Base-by-base conservation (phyloP, 2,888 invertebrate species). In the Aphrophora alni region DNA sequence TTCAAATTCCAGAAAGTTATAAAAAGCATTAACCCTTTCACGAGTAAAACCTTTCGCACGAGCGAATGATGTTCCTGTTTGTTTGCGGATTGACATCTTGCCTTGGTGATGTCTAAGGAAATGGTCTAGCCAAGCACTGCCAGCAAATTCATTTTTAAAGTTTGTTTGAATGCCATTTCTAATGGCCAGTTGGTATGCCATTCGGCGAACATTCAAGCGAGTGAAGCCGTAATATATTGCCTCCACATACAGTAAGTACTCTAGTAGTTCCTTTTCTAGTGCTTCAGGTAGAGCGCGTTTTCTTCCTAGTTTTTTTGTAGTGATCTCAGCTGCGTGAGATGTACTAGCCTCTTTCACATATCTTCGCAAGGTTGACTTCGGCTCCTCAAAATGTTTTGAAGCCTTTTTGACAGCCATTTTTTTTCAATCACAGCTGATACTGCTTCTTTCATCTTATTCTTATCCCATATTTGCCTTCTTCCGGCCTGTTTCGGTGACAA, bases 1-100 rank as follows among this genome's bases (percentile, higher is more conserved):
- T 26, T 59, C 78, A 70, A 69, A 38, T 26, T 80, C 83, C n/a
- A 81, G 59, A 12, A 82, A 68, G 28, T 81, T 80, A 68, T 80
- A 80, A 76, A 84, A 83, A 17, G 51, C 51, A 75, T 75, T 75
- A 84, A 84, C n/a, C n/a, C n/a, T n/a, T n/a, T n/a, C n/a, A n/a
- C n/a, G n/a, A n/a, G n/a, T n/a, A n/a, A n/a, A n/a, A 12, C 81
- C 80, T 51, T 81, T 78, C 12, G 81, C 79, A n/a, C 82, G 70
- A 38, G 82, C 73, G 73, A 75, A 73, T 14, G 83, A 83, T 26
- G 81, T 81, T 21, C 59, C 74, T 27, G 25, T 27, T 17, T 84
- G 84, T 14, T 44, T 44, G 44, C 14, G 17, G 17, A 44, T 44
- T 44, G 44, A 10, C 2, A 44, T 7, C 14, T 44, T 44, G 12